Evolutionary conservation across 2,888 invertebrate species (phyloP).

Genomic region (Ephialtes manifestator): DNA sequence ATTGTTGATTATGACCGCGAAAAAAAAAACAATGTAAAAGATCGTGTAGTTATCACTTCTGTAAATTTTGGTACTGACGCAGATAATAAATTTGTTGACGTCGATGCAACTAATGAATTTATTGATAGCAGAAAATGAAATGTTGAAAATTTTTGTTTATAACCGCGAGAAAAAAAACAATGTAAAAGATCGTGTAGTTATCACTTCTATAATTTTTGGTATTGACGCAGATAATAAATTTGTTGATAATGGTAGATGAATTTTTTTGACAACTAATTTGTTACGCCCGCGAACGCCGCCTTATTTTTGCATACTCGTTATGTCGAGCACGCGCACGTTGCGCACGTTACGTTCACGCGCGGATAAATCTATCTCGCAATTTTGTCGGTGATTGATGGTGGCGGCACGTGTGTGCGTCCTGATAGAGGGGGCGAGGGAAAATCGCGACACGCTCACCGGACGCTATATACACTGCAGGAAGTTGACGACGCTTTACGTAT

Average conservation of each 20-base stretch:
- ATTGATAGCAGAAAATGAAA: not conserved
- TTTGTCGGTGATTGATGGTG: conserved; percentile 62
- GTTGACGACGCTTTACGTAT: conserved; percentile 50
- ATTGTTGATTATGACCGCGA: too few relatives aligned
- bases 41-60: too few relatives aligned
- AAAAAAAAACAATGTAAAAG: too few relatives aligned
- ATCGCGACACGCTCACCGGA: conserved; percentile 57
- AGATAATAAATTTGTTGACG: too few relatives aligned
- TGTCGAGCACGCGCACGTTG: conserved; percentile 20
- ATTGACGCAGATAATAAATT: not conserved
- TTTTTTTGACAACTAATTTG: conserved; percentile 44
- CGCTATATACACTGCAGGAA: conserved; percentile 38
- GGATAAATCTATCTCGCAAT: conserved; percentile 60
- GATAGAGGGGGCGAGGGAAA: conserved; percentile 12
- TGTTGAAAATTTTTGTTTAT: too few relatives aligned
- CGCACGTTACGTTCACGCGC: conserved; percentile 56
- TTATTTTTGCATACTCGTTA: conserved; percentile 55
- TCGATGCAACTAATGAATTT: too few relatives aligned
- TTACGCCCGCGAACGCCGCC: conserved; percentile 19
- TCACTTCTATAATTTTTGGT: not conserved
- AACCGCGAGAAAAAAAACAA: too few relatives aligned
- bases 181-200: too few relatives aligned
- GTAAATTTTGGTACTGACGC: too few relatives aligned
- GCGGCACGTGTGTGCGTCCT: conserved; percentile 49
- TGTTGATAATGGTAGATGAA: conserved; percentile 8